A percentile compares a stretch with the other conserved stretches of the same genome.
These are phyloP conservation scores for Premnoplex brunnescens DNA, from an alignment of 2,797 vertebrate genomes.

Conservation along the genomic window DNA sequence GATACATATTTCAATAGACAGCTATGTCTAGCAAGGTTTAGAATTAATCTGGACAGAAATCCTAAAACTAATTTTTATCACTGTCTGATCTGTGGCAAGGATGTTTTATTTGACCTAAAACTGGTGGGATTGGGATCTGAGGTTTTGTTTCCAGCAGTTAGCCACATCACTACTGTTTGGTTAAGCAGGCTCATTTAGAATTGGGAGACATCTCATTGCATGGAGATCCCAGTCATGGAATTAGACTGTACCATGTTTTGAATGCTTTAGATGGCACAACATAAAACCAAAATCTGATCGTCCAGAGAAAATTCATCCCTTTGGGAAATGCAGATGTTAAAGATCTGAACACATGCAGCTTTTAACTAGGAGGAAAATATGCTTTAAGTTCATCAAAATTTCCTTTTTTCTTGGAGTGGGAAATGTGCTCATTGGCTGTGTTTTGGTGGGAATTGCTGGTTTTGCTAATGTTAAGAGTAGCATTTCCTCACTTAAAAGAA, in stretches of 20 bases:
- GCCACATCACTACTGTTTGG: neutral
- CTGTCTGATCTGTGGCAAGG: neutral
- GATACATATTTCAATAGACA: neutral
- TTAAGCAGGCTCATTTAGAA: neutral
- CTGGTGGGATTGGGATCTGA: neutral
- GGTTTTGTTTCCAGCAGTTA: neutral
- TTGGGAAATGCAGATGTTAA: slow-evolving; percentile 1
- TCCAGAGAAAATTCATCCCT: slow-evolving; percentile 1
- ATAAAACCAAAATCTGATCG: neutral
- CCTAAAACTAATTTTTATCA: neutral
- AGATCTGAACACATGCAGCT: neutral
- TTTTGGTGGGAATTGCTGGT: neutral
- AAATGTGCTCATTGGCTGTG: neutral
- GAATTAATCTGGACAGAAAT: slow-evolving; percentile 17
- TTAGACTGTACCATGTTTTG: neutral
- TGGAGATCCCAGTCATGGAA: neutral
- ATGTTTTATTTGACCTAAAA: neutral
- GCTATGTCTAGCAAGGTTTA: neutral
- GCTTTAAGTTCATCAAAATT: slow-evolving; percentile 8
- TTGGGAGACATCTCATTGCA: neutral
- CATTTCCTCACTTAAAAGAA: neutral
- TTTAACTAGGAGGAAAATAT: neutral
- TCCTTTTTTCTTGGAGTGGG: neutral
- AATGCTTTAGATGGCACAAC: neutral
- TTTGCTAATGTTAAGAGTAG: neutral